A percentile compares a stretch with the other conserved stretches of the same genome.
Evolutionary conservation across 37 sponge, comb jelly and placozoan genomes (phyloP).

Genomic region (Beroe forskalii): DNA sequence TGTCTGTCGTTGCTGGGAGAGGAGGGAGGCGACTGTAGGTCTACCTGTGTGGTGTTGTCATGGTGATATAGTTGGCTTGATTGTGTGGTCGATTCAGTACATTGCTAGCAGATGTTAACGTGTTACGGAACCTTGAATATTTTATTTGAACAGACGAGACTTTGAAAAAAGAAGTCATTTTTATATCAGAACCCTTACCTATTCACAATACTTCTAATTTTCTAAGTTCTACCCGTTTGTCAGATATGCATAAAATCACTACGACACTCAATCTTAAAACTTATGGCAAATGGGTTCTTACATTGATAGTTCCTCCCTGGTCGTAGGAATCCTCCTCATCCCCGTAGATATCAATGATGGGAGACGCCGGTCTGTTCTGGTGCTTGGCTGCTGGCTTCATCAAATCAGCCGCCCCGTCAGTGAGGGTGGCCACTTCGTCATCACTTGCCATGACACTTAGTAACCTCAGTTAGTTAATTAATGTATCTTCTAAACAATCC

Average conservation of each 20-base stretch:
- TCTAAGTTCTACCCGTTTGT: no score
- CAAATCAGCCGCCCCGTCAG: background rate
- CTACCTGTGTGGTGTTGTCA: background rate
- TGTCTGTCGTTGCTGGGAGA: slow-evolving; percentile 34
- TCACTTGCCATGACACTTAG: no score
- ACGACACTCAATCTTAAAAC: background rate
- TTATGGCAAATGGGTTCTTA: background rate
- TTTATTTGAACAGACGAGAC: no score
- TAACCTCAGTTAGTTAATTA: no score
- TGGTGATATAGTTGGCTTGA: background rate
- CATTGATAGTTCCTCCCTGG: slow-evolving; percentile 29
- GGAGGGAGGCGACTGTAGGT: background rate
- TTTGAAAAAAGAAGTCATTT: no score
- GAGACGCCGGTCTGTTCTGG: background rate
- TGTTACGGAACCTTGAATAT: no score
- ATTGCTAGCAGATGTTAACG: no score
- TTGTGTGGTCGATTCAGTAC: no score
- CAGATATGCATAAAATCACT: background rate
- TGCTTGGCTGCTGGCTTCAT: background rate
- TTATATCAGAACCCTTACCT: no score
- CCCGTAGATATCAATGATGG: slow-evolving; percentile 29
- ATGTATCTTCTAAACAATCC: no score
- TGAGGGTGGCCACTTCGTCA: background rate
- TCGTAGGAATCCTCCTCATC: slow-evolving; percentile 34
- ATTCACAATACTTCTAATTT: no score